These are phyloP conservation scores for Oxycera nigricornis DNA, from an alignment of 2,888 invertebrate genomes.

Conservation along the genomic window DNA sequence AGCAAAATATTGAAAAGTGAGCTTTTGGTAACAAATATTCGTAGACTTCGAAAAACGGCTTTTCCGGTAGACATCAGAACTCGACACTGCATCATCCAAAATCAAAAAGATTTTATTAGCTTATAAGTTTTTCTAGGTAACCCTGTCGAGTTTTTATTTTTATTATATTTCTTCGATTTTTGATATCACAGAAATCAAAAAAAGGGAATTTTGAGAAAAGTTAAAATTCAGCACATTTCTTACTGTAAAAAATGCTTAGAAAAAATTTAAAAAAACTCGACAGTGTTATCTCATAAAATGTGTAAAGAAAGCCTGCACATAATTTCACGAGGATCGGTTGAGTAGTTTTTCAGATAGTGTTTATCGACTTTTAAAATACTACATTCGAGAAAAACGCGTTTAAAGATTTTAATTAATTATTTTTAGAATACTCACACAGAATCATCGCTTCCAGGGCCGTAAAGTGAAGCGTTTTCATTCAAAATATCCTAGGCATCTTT, in stretches of 20 bases:
- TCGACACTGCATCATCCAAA: background rate
- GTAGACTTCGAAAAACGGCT: background rate
- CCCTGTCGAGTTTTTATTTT: background rate
- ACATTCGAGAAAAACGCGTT: background rate
- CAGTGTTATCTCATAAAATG: background rate
- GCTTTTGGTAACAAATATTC: background rate
- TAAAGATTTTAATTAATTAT: background rate
- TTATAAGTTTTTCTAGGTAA: background rate
- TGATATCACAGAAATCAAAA: background rate
- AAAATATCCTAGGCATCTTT: background rate
- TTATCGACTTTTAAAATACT: background rate
- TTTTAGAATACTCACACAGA: background rate
- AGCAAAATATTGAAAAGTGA: no score
- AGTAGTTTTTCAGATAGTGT: background rate
- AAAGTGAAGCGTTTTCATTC: background rate
- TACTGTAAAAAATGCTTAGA: background rate
- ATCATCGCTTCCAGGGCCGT: background rate
- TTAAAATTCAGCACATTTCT: background rate
- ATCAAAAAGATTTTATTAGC: background rate
- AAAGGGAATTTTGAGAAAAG: background rate
- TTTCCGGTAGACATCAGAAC: background rate
- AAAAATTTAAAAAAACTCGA: background rate
- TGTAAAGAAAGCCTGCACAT: background rate
- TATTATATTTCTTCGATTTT: background rate
- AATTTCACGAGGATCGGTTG: background rate